Evolutionary conservation across 1,140 invertebrate genomes (phyloP).

Genomic region (Formica selysi): DNA sequence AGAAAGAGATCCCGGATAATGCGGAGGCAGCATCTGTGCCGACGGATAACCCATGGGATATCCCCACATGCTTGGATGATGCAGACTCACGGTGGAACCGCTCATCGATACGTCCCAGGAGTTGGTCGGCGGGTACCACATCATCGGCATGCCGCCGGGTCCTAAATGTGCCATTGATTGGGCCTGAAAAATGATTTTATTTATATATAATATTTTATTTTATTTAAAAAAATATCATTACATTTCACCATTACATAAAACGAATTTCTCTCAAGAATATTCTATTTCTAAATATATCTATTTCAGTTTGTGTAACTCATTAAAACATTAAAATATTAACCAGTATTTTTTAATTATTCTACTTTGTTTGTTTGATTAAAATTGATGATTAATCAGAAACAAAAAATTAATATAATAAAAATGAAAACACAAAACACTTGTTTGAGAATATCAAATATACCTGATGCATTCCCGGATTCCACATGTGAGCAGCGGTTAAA

Average conservation of each 20-base stretch:
- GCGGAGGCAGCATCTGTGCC: conserved; percentile 86
- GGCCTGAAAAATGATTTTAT: conserved; percentile 84
- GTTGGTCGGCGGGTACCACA: conserved; percentile 85
- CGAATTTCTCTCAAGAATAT: too few species aligned
- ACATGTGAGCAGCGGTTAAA: conserved; percentile 79
- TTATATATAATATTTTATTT: not conserved
- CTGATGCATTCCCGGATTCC: conserved; percentile 84
- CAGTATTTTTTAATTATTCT: not conserved
- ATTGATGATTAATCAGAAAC: not conserved
- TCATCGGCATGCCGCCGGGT: conserved; percentile 81
- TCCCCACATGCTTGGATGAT: conserved; percentile 82
- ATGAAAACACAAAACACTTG: not conserved
- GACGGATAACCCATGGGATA: conserved; percentile 83
- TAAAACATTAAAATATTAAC: too few species aligned
- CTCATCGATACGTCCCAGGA: conserved; percentile 82
- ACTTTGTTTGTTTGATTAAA: not conserved
- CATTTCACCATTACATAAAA: too few species aligned
- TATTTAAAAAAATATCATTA: too few species aligned
- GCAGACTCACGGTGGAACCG: conserved; percentile 83
- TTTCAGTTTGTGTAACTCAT: too few species aligned
- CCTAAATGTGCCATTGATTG: conserved; percentile 90
- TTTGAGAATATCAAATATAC: conserved; percentile 63
- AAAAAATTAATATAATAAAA: conserved; percentile 3
- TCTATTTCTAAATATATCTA: too few species aligned
- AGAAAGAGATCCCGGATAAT: conserved; percentile 82